These are phyloP conservation scores for Hippocampus mohnikei DNA, from an alignment of 2,113 vertebrate species.

Conservation along the genomic window DNA sequence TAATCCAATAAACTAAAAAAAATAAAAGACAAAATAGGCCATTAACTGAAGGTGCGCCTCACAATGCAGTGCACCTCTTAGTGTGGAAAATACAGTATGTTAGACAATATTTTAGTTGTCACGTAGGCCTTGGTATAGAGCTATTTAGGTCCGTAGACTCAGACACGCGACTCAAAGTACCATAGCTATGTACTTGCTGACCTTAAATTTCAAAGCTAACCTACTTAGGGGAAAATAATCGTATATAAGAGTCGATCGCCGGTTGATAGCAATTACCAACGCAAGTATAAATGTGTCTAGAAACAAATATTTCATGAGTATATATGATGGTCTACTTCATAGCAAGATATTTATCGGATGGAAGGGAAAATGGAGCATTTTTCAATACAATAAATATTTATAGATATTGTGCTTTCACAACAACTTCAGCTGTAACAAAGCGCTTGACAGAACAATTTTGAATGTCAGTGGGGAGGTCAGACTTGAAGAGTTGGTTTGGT, in stretches of 20 bases:
- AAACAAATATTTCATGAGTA: not conserved
- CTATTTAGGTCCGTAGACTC: not conserved
- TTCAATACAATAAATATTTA: not conserved
- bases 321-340: no score
- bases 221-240: not conserved
- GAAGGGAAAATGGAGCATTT: not conserved
- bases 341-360: not conserved
- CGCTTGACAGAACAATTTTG: no score
- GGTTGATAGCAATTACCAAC: not conserved
- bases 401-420: no score
- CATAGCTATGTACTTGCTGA: not conserved
- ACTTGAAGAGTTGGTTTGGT: not conserved
- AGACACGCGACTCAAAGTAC: not conserved
- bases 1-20: no score
- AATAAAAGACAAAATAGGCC: no score
- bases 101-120: not conserved
- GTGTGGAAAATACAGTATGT: no score
- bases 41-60: no score
- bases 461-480: not conserved
- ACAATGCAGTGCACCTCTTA: no score
- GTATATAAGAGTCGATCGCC: not conserved
- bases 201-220: not conserved
- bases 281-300: not conserved
- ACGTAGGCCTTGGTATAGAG: not conserved
- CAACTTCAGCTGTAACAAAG: no score